A percentile compares a stretch with the other conserved stretches of the same genome.
These are phyloP conservation scores for Diaphora mendica DNA, from an alignment of 2,888 invertebrate genomes.

Conservation along the genomic window DNA sequence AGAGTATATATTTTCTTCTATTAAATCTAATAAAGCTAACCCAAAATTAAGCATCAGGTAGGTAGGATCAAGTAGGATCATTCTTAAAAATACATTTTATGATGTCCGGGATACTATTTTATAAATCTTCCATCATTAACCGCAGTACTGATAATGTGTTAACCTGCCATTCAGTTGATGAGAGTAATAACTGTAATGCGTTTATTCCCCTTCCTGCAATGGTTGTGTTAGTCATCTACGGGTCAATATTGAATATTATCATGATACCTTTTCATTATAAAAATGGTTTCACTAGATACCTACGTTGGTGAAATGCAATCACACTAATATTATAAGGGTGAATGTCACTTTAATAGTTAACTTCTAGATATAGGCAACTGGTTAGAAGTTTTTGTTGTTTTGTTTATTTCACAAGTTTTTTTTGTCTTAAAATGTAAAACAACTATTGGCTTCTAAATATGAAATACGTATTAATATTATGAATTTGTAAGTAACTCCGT, in stretches of 20 bases:
- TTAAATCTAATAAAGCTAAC: too few relatives aligned
- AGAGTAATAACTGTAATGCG: slow-evolving; percentile 48
- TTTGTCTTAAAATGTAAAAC: too few relatives aligned
- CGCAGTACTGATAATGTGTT: slow-evolving; percentile 31
- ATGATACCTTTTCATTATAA: neutral
- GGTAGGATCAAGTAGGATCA: too few relatives aligned
- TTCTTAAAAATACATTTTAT: neutral
- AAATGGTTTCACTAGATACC: neutral
- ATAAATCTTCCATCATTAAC: slow-evolving; percentile 32
- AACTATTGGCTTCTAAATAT: too few relatives aligned
- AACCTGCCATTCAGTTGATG: slow-evolving; percentile 42
- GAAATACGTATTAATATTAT: too few relatives aligned
- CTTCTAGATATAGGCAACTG: too few relatives aligned
- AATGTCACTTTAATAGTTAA: neutral
- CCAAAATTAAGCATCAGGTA: too few relatives aligned
- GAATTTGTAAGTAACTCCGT: too few relatives aligned
- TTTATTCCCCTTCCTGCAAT: slow-evolving; percentile 46
- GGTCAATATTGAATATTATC: neutral
- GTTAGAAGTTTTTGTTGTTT: too few relatives aligned
- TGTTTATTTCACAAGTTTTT: too few relatives aligned
- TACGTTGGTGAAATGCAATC: neutral
- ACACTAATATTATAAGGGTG: neutral
- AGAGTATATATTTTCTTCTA: neutral
- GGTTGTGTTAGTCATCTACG: slow-evolving; percentile 16
- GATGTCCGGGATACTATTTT: neutral